Evolutionary conservation across 2,797 vertebrate genomes (phyloP).

Genomic region (Eremophila alpestris): DNA sequence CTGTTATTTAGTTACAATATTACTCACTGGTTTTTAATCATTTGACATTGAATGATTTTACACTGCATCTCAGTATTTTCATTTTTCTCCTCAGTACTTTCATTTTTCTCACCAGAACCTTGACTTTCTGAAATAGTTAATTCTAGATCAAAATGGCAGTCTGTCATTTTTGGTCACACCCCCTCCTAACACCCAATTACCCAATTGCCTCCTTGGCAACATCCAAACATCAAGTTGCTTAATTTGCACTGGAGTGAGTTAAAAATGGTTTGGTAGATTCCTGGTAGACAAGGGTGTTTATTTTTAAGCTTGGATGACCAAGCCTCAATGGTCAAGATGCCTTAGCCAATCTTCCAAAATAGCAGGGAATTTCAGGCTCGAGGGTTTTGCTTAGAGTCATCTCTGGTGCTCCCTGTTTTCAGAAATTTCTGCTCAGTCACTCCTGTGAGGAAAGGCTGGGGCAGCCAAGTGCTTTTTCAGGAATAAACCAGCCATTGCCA

Average conservation of each 20-base stretch:
- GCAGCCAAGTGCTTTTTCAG: not conserved
- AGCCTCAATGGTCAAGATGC: not conserved
- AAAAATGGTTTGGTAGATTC: not conserved
- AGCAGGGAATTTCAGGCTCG: not conserved
- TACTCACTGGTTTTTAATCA: not conserved
- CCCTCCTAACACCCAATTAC: not conserved
- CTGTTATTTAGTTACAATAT: not conserved
- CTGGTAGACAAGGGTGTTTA: not conserved
- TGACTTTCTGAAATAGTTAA: not conserved
- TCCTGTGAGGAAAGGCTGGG: not conserved
- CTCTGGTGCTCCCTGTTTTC: not conserved
- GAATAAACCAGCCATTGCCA: not conserved
- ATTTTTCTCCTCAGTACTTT: not conserved
- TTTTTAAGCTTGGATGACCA: conserved; percentile 5
- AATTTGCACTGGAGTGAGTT: not conserved
- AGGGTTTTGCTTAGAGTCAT: not conserved
- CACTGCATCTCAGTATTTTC: not conserved
- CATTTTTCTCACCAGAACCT: not conserved
- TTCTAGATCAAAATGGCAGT: not conserved
- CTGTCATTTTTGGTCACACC: not conserved
- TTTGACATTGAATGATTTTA: not conserved
- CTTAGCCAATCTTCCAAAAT: not conserved
- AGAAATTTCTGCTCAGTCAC: not conserved
- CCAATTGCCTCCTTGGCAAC: not conserved
- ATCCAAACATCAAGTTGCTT: not conserved